A percentile compares a stretch with the other conserved stretches of the same genome.
phyloP scores from a whole-genome alignment of 53 echinoderm and acorn worm genomes.

The Patiria pectinifera region DNA sequence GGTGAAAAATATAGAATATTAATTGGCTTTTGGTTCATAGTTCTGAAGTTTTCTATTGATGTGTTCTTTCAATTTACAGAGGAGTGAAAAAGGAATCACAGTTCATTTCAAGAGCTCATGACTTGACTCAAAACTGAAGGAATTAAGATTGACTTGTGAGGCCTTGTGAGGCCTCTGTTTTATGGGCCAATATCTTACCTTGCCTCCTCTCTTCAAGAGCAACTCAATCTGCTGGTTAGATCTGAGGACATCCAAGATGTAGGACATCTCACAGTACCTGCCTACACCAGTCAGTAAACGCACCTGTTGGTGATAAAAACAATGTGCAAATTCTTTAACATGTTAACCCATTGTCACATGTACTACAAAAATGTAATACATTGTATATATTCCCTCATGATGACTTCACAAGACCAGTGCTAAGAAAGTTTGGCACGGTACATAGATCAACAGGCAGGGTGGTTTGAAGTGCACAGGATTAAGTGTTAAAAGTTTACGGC shows the following conservation, averaged over 20 bases:
- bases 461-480: too few species aligned
- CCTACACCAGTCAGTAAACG: conserved; percentile 91
- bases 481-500: too few species aligned
- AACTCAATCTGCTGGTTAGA: conserved; percentile 88
- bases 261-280: conserved; percentile 96
- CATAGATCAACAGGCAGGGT: too few species aligned
- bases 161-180: too few species aligned
- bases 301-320: conserved; percentile 60
- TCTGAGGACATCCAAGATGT: conserved; percentile 85
- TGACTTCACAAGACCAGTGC: neutral
- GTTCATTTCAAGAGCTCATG: too few species aligned
- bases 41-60: too few species aligned
- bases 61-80: neutral
- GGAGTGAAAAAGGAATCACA: too few species aligned
- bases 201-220: conserved; percentile 79
- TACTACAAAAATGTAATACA: neutral
- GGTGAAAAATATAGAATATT: neutral
- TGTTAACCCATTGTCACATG: neutral
- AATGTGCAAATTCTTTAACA: neutral
- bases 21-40: neutral
- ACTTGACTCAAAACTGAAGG: too few species aligned
- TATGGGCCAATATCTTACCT: conserved; percentile 61
- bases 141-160: too few species aligned
- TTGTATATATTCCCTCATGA: neutral
- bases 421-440: too few species aligned